Conservation (phyloP, 2,888 invertebrate species). For the Cephus rjabovi region DNA sequence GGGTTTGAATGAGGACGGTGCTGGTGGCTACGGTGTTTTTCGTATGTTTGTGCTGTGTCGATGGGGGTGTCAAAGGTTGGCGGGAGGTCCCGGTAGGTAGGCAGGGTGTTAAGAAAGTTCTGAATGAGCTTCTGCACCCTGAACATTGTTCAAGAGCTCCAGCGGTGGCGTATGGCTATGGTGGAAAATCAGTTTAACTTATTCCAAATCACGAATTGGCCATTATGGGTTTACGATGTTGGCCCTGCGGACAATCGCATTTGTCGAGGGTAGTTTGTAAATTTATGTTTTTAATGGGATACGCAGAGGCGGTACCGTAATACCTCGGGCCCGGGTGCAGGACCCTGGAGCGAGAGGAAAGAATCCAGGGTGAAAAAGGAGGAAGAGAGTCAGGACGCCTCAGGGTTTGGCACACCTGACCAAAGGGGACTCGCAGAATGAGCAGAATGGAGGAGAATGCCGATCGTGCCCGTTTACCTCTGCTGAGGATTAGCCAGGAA, state of each 20-base stretch:
- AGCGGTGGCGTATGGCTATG: background rate
- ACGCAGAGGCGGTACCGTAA: conserved; percentile 24
- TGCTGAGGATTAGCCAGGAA: conserved; percentile 45
- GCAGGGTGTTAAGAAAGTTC: background rate
- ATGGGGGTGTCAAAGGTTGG: background rate
- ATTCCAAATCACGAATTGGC: conserved; percentile 58
- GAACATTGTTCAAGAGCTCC: background rate
- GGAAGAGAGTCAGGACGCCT: background rate
- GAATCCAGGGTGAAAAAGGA: background rate
- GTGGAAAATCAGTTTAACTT: conserved; percentile 54
- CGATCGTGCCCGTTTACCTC: conserved; percentile 46
- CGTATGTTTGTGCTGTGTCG: background rate
- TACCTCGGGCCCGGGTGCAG: background rate
- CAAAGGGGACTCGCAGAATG: background rate
- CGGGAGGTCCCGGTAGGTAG: background rate
- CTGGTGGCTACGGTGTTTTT: background rate
- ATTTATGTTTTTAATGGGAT: conserved; percentile 54
- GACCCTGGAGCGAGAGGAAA: background rate
- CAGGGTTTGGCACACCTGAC: background rate
- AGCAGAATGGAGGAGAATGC: conserved; percentile 34
- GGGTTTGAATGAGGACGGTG: background rate
- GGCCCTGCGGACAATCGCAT: conserved; percentile 32
- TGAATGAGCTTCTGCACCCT: background rate
- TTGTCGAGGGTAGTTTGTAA: conserved; percentile 45
- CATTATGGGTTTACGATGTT: conserved; percentile 35